These are phyloP conservation scores for Synergus gifuensis DNA, from an alignment of 2,888 invertebrate genomes.

Conservation along the genomic window DNA sequence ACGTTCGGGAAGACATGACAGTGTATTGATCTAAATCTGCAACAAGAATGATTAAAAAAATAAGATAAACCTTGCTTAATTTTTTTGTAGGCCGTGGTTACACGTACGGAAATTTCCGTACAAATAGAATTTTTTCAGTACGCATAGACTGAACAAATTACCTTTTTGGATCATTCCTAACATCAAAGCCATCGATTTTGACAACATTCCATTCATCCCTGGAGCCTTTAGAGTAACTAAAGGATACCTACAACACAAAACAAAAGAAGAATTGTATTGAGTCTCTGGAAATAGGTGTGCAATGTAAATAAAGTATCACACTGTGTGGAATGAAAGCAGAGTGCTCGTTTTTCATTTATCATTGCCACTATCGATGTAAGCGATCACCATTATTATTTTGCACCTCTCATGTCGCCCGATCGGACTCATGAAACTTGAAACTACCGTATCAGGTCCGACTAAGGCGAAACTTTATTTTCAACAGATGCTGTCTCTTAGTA, in stretches of 20 bases:
- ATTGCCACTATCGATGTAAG: slow-evolving; percentile 30
- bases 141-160: slow-evolving; percentile 66
- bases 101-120: too few relatives aligned
- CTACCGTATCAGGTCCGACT: slow-evolving; percentile 54
- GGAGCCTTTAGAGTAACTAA: slow-evolving; percentile 87
- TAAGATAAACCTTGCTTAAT: neutral
- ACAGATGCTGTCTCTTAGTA: slow-evolving; percentile 9
- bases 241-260: slow-evolving; percentile 85
- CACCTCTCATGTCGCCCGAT: slow-evolving; percentile 19
- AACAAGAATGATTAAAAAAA: slow-evolving; percentile 29
- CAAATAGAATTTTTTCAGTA: too few relatives aligned
- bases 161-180: slow-evolving; percentile 91
- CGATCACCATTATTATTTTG: slow-evolving; percentile 51
- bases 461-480: slow-evolving; percentile 38
- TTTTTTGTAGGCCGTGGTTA: slow-evolving; percentile 18
- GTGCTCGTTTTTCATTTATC: slow-evolving; percentile 20
- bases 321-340: neutral
- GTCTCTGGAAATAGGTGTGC: slow-evolving; percentile 3
- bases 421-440: slow-evolving; percentile 53
- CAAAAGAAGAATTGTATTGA: slow-evolving; percentile 16
- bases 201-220: slow-evolving; percentile 92
- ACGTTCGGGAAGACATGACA: slow-evolving; percentile 93
- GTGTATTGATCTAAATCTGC: slow-evolving; percentile 92
- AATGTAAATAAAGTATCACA: neutral
- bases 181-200: slow-evolving; percentile 90